phyloP scores from a whole-genome alignment of 1,140 invertebrate species.

The Ganaspis sp. region DNA sequence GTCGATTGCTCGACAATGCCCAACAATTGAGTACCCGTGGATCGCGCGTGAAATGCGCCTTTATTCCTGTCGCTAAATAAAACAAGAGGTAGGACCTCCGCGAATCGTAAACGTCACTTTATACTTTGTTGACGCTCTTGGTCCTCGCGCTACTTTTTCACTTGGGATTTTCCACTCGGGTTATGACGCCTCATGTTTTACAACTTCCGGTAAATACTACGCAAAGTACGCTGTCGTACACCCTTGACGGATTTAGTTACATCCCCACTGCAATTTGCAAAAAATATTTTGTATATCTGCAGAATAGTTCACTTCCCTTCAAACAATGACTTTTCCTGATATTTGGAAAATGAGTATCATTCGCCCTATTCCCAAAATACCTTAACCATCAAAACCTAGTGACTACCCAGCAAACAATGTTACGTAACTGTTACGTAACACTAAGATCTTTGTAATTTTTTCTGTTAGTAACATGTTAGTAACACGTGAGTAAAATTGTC shows the following conservation, averaged over 20 bases:
- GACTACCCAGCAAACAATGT: too few species aligned
- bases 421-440: too few species aligned
- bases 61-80: not conserved
- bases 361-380: too few species aligned
- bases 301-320: too few species aligned
- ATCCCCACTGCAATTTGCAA: too few species aligned
- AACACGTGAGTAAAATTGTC: too few species aligned
- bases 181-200: slow-evolving; percentile 10
- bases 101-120: slow-evolving; percentile 13
- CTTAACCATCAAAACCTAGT: too few species aligned
- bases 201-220: not conserved
- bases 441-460: too few species aligned
- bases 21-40: not conserved
- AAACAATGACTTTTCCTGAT: too few species aligned
- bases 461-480: too few species aligned
- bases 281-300: too few species aligned
- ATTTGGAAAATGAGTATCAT: too few species aligned
- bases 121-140: not conserved
- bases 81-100: not conserved
- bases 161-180: slow-evolving; percentile 1
- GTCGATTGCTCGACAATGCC: slow-evolving; percentile 8
- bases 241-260: not conserved
- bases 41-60: not conserved
- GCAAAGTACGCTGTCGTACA: not conserved
- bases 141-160: not conserved